Base-by-base conservation (phyloP, 2,113 vertebrate species). In the Athene noctua region DNA sequence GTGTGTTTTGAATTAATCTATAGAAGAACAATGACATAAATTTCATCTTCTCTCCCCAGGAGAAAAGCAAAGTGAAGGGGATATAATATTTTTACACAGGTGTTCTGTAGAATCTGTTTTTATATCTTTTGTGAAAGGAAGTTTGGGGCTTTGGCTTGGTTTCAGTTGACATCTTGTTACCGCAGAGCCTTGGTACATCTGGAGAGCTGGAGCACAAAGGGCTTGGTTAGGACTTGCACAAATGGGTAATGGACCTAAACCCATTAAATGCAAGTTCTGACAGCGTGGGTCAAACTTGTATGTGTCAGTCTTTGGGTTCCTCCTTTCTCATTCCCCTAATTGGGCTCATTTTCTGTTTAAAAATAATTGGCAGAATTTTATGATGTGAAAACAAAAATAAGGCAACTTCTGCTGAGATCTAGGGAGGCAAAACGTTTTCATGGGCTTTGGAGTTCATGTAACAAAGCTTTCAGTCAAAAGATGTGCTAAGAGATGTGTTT, bases 111-210 rank as follows among this genome's bases (percentile, higher is more conserved):
- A 80, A 80, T 94, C 81, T 79, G 86, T 19, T 40, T 93, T 94
- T 68, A 5, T 51, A 63, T 86, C 89, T 68, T 91, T 84, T 86
- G 96, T 84, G 88, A 98, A 96, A 98, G 97, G 97, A 98, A 98
- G 94, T 94, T 54, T 67, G 92, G 96, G 97, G 96, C 95, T 98
- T 97, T 97, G 97, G 97, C 93, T 73, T 8, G 36, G 94, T 98
- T 97, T 97, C 95, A 86, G 95, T 80, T 97, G 90, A 88, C 71
- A 77, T 79, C 80, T 95, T n/a, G 80, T 95, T 97, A 96, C 98
- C n/a, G 5, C 91, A 88, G 94, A 55, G 36, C 55, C 2, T 15
- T 63, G 87, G 91, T 67, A 11, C 47, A 34, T 73, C 93, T 58
- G 68, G 66, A 80, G 90, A 96, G 82, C 46, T 21, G 89, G 82